Base-by-base conservation (phyloP, 2,113 vertebrate genomes). In the Arizona elegans region DNA sequence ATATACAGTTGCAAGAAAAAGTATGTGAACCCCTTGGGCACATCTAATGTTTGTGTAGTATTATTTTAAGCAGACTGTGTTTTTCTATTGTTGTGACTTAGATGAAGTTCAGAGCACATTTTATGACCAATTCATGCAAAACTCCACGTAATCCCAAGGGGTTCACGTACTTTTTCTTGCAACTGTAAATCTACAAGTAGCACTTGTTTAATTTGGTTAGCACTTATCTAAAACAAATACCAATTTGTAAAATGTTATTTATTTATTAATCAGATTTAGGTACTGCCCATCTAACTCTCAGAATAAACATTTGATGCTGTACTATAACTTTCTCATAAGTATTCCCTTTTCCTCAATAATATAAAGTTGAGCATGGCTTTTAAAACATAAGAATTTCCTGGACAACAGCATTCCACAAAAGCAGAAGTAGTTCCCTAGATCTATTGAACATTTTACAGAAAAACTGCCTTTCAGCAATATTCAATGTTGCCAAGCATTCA, bases 361-460 rank as follows among this genome's bases (percentile, higher is more conserved):
- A 94, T 92, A 96, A 96, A 95, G 94, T 94, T 23, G 94, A 96
- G 93, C 96, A 91, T 93, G 96, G 96, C 95, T 97, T 97, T 96
- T 96, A 75, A 97, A 96, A 96, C 97, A 97, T 95, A 97, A 97
- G 96, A 96, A 97, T 97, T 97, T 97, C 97, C 97, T 97, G 96
- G 94, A 97, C 96, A 96, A 96, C 96, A 96, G 96, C 97, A 96
- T 95, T 95, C 89, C 94, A 0, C 94, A 97, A 97, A 96, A 96
- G 97, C 96, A 96, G 94, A 96, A 10, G 95, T 97, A 96, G 97
- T 94, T 97, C 94, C 94, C 87, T 94, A 97, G 96, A 96, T 96
- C 94, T 96, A 6, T 94, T 96, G 96, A 96, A 97, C 95, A 94
- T 95, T 59, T 52, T 89, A 96, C 58, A 50, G 89, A 59, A 96